phyloP scores from a whole-genome alignment of 2,888 invertebrate species.

The Dascillus cervinus region DNA sequence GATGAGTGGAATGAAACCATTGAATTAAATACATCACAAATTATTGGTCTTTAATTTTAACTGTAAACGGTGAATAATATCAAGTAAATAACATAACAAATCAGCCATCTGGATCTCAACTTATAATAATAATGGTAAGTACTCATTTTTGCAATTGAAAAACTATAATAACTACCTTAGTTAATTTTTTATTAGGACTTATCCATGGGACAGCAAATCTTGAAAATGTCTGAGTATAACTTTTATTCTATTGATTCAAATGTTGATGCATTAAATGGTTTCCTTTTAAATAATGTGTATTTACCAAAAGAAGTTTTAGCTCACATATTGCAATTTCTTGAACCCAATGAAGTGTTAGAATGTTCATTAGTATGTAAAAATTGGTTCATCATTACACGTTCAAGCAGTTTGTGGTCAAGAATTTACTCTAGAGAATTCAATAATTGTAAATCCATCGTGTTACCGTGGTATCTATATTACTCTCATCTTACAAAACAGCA shows the following conservation, averaged over 20 bases:
- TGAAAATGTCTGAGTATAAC: too few species aligned
- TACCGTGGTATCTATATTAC: conserved; percentile 42
- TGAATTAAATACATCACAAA: too few species aligned
- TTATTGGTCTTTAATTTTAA: too few species aligned
- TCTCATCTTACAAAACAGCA: conserved; percentile 36
- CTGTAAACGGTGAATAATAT: too few species aligned
- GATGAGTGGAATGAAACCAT: too few species aligned
- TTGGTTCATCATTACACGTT: conserved; percentile 45
- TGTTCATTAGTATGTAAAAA: conserved; percentile 45
- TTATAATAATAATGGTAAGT: too few species aligned
- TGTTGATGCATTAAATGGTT: conserved; percentile 32
- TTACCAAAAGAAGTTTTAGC: conserved; percentile 46
- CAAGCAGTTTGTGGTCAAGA: conserved; percentile 29
- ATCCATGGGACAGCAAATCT: too few species aligned
- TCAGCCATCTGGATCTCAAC: too few species aligned
- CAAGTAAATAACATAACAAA: too few species aligned
- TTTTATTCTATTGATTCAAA: conserved; percentile 3
- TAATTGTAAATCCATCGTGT: conserved; percentile 26
- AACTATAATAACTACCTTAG: too few species aligned
- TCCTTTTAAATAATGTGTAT: conserved; percentile 32
- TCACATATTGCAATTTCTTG: conserved; percentile 39
- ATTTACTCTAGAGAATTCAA: conserved; percentile 24
- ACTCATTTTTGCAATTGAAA: too few species aligned
- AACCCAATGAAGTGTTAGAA: conserved; percentile 37
- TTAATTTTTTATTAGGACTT: too few species aligned